A percentile compares a stretch with the other conserved stretches of the same genome.
These are phyloP conservation scores for Botia almorhae DNA, from an alignment of 2,797 vertebrate genomes.

Conservation along the genomic window DNA sequence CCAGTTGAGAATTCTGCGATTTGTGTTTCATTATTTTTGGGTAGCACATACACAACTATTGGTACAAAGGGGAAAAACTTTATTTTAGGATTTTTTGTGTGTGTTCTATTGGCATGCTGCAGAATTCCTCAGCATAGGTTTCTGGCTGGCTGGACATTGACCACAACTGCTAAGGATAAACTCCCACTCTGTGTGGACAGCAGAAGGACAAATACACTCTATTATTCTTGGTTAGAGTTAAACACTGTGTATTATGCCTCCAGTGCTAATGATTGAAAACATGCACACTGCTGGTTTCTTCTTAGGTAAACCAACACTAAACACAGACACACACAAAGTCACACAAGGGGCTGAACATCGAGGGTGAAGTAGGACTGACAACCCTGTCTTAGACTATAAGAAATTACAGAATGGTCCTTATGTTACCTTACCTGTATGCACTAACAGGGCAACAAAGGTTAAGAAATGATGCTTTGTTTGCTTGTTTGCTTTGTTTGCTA, in stretches of 20 bases:
- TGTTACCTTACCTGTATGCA: no score
- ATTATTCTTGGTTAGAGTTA: constrained; percentile 66
- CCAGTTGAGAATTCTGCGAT: background rate
- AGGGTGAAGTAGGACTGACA: no score
- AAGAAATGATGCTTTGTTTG: no score
- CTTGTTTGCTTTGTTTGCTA: no score
- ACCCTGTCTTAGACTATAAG: no score
- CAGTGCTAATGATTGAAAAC: constrained; percentile 67
- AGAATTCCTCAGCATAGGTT: constrained; percentile 29
- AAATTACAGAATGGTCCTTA: no score
- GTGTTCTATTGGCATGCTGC: constrained; percentile 14
- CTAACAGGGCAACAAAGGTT: no score
- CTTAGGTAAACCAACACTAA: constrained; percentile 43
- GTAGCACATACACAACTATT: background rate
- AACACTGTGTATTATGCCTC: constrained; percentile 54
- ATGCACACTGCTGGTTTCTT: constrained; percentile 8
- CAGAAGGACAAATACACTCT: constrained; percentile 49
- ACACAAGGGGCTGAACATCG: background rate
- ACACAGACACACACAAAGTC: constrained; percentile 41
- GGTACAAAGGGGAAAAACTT: background rate
- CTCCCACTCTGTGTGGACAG: constrained; percentile 12
- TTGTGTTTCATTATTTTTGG: background rate
- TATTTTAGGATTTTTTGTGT: background rate
- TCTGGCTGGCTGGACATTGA: constrained; percentile 41
- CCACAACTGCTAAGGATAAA: constrained; percentile 42